Base-by-base conservation (phyloP, 1,140 invertebrate genomes). In the Agrypnia vestita region DNA sequence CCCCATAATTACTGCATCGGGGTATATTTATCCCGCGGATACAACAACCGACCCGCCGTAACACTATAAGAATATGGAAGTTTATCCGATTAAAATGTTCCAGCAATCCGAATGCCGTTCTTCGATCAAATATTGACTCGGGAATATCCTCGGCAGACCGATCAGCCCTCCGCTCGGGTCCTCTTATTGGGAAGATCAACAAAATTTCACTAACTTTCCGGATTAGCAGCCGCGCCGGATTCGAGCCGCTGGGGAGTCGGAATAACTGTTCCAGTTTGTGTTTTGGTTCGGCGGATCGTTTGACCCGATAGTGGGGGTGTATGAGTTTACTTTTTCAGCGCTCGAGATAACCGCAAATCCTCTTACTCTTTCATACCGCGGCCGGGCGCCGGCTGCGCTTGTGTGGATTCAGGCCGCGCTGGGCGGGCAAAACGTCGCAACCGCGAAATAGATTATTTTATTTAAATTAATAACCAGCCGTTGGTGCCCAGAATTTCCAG, bases 311-410 rank as follows among this genome's bases (percentile, higher is more conserved):
- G 62, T 67, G 43, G 35, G 62, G n/a, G 43, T 19, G 12, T 7
- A 15, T 71, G 51, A 53, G 19, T 71, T 71, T 71, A 25, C 46
- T 71, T 71, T 71, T 71, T 71, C 67, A 71, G 67, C 19, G 67
- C 47, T 49, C 4, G 46, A 9, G 8, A 71, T 13, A 13, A 10
- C 67, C 67, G 47, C 67, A 71, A 71, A 49, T 53, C 47, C 67
- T 51, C 67, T 51, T 71, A 71, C 46, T 51, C 67, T 71, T 51
- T 53, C 25, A 71, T 59, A 59, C 3, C 55, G 55, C 21, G 6
- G 51, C 4, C 6, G 11, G 8, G 8, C 11, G 21, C 55, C 21
- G 15, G 55, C 8, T 21, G 17, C 55, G 17, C 17, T 21, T 9
- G 17, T 19, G 55, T 21, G 55, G 17, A 59, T 59, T 59, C 9